These are phyloP conservation scores for Mus pahari DNA, from an alignment of 2,113 vertebrate species.

Conservation along the genomic window DNA sequence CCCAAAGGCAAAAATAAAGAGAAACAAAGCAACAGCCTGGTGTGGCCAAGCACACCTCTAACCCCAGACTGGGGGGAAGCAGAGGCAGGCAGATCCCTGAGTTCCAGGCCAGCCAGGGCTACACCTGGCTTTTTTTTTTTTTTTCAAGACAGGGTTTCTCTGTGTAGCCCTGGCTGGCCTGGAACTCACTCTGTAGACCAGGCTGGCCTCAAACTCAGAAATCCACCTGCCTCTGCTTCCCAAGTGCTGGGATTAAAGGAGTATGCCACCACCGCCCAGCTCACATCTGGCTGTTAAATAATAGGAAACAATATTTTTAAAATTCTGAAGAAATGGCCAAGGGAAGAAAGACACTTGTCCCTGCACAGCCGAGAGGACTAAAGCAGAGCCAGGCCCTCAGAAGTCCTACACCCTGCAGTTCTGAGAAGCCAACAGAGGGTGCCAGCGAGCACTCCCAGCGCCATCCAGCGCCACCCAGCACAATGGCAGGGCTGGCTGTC, in stretches of 20 bases:
- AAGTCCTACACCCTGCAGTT: neutral
- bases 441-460: neutral
- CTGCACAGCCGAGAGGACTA: neutral
- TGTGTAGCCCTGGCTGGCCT: no score
- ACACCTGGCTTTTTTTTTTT: no score
- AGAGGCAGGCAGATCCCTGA: neutral
- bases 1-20: neutral
- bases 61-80: neutral
- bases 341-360: neutral
- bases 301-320: neutral
- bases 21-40: neutral
- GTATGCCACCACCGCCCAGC: no score
- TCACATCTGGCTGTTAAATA: neutral
- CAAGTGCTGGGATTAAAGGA: no score
- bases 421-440: neutral
- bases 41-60: no score
- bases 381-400: neutral
- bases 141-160: no score
- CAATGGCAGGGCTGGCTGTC: neutral
- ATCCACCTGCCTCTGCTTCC: no score
- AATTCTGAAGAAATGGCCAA: constrained; percentile 13
- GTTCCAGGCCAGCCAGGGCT: neutral
- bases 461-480: neutral
- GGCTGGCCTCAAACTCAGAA: no score
- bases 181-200: no score